Evolutionary conservation across 1,140 invertebrate genomes (phyloP).

Genomic region (Drosophila kepulauana): DNA sequence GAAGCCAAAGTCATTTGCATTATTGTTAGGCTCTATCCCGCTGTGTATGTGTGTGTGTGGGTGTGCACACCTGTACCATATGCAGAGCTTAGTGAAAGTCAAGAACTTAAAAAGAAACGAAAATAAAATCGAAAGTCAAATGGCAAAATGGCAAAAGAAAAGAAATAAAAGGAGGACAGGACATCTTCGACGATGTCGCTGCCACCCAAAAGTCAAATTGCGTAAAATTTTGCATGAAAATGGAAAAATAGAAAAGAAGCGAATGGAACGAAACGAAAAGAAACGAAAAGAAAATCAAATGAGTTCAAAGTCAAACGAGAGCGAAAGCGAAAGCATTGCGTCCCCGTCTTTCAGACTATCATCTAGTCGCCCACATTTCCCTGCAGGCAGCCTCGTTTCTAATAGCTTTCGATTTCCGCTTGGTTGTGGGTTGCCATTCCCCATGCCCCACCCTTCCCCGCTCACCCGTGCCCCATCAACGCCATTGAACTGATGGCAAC

Average conservation of each 20-base stretch:
- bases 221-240: conserved; percentile 53
- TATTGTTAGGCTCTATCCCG: conserved; percentile 53
- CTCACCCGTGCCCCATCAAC: background rate
- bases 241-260: conserved; percentile 18
- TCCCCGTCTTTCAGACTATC: conserved; percentile 23
- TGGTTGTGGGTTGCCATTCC: conserved; percentile 27
- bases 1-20: conserved; percentile 77
- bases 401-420: conserved; percentile 80
- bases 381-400: conserved; percentile 54
- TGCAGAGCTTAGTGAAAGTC: conserved; percentile 28
- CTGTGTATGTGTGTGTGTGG: conserved; percentile 16
- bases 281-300: conserved; percentile 56
- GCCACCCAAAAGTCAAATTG: conserved; percentile 53
- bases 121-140: conserved; percentile 57
- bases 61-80: conserved; percentile 26
- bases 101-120: conserved; percentile 57
- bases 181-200: conserved; percentile 21
- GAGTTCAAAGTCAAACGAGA: conserved; percentile 57
- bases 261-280: conserved; percentile 19
- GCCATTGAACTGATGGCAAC: conserved; percentile 56
- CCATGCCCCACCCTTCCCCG: background rate
- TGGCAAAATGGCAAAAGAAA: conserved; percentile 11
- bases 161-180: conserved; percentile 39
- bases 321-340: conserved; percentile 22
- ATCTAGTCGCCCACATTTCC: conserved; percentile 24